phyloP scores from a whole-genome alignment of 2,797 vertebrate species.

The Sebastes trivittatus region DNA sequence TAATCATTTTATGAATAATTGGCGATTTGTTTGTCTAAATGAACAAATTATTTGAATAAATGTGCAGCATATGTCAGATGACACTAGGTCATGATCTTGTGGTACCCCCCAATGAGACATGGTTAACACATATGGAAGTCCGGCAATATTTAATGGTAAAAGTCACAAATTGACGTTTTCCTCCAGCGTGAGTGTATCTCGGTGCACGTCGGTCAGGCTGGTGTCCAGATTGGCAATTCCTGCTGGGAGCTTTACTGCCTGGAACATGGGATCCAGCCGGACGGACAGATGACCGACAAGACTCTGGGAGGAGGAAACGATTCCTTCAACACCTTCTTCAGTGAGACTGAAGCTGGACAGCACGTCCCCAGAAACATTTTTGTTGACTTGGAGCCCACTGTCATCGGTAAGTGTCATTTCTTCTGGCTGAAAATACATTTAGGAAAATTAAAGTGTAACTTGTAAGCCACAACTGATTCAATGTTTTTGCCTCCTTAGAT shows the following conservation, averaged over 20 bases:
- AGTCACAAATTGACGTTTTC: background rate
- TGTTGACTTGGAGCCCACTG: slow-evolving; percentile 72
- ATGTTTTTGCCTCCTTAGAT: slow-evolving; percentile 42
- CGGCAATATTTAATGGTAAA: background rate
- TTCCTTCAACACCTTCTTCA: slow-evolving; percentile 72
- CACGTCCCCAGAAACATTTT: slow-evolving; percentile 72
- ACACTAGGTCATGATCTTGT: too few relatives aligned
- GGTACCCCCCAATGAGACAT: background rate
- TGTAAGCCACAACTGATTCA: too few relatives aligned
- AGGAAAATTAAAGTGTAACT: background rate
- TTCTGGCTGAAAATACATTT: background rate
- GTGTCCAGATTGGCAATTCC: slow-evolving; percentile 71
- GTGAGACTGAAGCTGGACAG: slow-evolving; percentile 72
- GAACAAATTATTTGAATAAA: too few relatives aligned
- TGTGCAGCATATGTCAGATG: too few relatives aligned
- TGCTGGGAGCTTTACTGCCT: slow-evolving; percentile 76
- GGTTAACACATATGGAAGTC: background rate
- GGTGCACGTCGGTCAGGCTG: slow-evolving; percentile 70
- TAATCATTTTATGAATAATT: too few relatives aligned
- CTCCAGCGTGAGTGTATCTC: slow-evolving; percentile 76
- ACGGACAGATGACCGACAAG: slow-evolving; percentile 69
- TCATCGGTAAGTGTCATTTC: slow-evolving; percentile 58
- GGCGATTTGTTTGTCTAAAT: too few relatives aligned
- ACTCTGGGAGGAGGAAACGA: slow-evolving; percentile 61
- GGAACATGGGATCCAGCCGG: slow-evolving; percentile 67